Conservation (phyloP, 2,797 vertebrate species). For the Tamandua tetradactyla region DNA sequence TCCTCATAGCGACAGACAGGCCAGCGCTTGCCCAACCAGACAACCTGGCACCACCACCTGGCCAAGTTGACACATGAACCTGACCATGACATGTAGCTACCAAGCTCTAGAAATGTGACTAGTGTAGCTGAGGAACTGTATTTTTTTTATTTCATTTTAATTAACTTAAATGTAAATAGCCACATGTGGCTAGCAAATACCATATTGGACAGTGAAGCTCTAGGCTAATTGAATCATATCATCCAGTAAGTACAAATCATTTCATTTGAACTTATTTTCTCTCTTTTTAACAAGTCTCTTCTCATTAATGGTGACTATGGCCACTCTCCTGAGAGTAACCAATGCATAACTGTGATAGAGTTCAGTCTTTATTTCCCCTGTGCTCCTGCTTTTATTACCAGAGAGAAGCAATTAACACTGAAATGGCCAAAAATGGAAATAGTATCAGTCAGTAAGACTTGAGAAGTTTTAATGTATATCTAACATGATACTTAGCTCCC, state of each 20-base stretch:
- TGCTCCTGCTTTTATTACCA: neutral
- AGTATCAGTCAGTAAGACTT: neutral
- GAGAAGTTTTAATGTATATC: neutral
- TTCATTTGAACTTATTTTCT: conserved; percentile 25
- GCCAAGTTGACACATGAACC: too few relatives aligned
- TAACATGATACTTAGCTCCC: neutral
- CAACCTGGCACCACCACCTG: too few relatives aligned
- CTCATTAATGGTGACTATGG: neutral
- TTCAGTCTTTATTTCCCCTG: neutral
- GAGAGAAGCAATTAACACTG: neutral
- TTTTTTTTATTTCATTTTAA: neutral
- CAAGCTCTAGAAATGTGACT: neutral
- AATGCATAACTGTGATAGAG: neutral
- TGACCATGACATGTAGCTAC: neutral
- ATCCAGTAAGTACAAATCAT: conserved; percentile 1
- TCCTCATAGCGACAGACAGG: too few relatives aligned
- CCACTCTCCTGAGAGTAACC: neutral
- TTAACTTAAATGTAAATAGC: neutral
- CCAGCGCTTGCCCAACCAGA: too few relatives aligned
- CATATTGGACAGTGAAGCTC: neutral
- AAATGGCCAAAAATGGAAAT: neutral
- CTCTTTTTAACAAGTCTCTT: neutral
- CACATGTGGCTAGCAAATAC: neutral
- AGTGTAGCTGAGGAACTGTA: neutral
- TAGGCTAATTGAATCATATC: neutral